A percentile compares a stretch with the other conserved stretches of the same genome.
Evolutionary conservation across 2,888 invertebrate species (phyloP).

Genomic region (Beris morrisii): DNA sequence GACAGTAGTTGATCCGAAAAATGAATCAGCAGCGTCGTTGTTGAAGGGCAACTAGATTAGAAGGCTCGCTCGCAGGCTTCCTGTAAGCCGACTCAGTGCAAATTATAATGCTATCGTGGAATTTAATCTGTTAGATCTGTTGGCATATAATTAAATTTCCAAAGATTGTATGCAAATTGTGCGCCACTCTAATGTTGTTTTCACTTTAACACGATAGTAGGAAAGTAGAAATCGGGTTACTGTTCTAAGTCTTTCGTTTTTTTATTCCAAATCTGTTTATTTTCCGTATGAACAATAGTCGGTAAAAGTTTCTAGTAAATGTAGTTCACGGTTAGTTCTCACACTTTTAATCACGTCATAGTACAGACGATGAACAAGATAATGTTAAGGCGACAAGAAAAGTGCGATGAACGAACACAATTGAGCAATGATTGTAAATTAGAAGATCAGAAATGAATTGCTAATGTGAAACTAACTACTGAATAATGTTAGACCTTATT

Average conservation of each 20-base stretch:
- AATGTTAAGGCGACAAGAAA: background rate
- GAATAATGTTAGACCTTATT: conserved; percentile 3
- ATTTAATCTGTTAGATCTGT: too few species aligned
- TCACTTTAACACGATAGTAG: background rate
- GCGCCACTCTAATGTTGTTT: too few species aligned
- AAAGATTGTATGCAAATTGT: too few species aligned
- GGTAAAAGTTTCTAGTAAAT: background rate
- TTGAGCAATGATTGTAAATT: background rate
- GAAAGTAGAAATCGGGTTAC: conserved; percentile 13
- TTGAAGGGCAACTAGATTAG: too few species aligned
- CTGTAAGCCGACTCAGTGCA: too few species aligned
- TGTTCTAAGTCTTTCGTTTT: conserved; percentile 23
- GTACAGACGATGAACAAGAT: too few species aligned
- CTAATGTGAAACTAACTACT: background rate
- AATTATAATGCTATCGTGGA: too few species aligned
- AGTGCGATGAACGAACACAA: background rate
- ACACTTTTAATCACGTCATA: background rate
- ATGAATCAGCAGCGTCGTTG: too few species aligned
- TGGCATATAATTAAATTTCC: too few species aligned
- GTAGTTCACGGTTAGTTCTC: conserved; percentile 7
- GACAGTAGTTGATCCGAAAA: too few species aligned
- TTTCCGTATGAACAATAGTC: conserved; percentile 2
- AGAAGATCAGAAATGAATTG: background rate
- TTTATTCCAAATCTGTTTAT: background rate
- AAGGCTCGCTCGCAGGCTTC: too few species aligned